Conservation (phyloP, 2,888 invertebrate genomes). For the Hecatera dysodea region DNA sequence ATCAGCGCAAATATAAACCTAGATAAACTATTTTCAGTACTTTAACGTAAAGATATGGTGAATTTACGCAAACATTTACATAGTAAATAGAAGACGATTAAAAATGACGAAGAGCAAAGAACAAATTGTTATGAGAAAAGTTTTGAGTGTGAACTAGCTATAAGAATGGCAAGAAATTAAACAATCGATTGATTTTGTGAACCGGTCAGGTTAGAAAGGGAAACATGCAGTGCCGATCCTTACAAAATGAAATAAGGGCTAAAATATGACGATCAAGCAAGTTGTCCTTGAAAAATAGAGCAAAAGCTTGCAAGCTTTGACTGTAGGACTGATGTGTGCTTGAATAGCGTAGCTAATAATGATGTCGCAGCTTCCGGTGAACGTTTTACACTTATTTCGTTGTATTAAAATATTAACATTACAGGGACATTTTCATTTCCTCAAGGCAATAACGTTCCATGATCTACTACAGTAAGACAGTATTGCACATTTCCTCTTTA, state of each 20-base stretch:
- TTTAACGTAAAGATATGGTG: neutral
- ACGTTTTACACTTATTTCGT: neutral
- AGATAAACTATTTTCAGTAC: neutral
- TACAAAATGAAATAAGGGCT: neutral
- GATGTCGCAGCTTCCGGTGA: neutral
- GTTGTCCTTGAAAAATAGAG: neutral
- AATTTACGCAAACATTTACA: neutral
- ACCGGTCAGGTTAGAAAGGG: neutral
- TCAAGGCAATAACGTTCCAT: neutral
- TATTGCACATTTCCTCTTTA: conserved; percentile 13
- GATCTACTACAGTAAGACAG: conserved; percentile 2
- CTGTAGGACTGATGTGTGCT: neutral
- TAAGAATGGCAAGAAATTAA: conserved; percentile 13
- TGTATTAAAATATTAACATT: conserved; percentile 6
- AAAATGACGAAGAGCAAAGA: neutral
- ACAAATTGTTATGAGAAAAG: conserved; percentile 12
- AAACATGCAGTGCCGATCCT: too few relatives aligned
- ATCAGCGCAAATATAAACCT: neutral
- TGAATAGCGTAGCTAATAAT: neutral
- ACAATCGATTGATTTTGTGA: conserved; percentile 9
- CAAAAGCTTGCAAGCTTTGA: neutral
- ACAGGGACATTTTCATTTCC: neutral
- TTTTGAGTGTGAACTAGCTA: neutral
- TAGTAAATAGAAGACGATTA: too few relatives aligned
- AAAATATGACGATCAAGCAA: neutral